Conservation (phyloP, 2,888 invertebrate species). For the Troides oblongomaculatus region DNA sequence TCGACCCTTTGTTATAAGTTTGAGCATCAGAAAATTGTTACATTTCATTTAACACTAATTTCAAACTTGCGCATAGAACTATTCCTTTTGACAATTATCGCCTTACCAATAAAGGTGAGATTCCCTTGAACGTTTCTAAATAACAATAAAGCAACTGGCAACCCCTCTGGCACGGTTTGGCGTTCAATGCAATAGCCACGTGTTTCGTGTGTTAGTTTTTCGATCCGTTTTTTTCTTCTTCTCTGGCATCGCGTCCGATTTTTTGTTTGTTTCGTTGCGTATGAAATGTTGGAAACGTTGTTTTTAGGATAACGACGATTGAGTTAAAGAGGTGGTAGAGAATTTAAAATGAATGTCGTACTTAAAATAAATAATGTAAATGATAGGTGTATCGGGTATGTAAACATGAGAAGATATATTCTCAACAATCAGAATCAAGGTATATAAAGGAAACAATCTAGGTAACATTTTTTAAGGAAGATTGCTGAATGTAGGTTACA, state of each 20-base stretch:
- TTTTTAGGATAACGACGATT: conserved; percentile 25
- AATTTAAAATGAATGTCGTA: not conserved
- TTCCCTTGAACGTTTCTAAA: not conserved
- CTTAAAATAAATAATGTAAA: not conserved
- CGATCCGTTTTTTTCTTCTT: conserved; percentile 30
- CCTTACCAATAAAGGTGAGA: no score
- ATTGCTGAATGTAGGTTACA: no score
- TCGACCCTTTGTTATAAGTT: no score
- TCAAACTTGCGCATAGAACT: not conserved
- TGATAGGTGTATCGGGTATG: not conserved
- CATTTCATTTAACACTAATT: not conserved
- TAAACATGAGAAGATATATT: no score
- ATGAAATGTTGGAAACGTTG: conserved; percentile 46
- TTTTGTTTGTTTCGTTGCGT: conserved; percentile 49
- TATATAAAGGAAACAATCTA: no score
- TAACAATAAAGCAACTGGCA: conserved; percentile 7
- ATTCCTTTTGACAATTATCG: not conserved
- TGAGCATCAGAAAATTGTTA: not conserved
- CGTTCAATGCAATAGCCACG: conserved; percentile 47
- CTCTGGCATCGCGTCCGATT: conserved; percentile 38
- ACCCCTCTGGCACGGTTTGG: conserved; percentile 12
- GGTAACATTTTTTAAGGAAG: no score
- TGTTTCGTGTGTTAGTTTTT: conserved; percentile 45
- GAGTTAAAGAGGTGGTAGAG: not conserved
- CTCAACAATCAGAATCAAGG: no score